Base-by-base conservation (phyloP, 1,140 invertebrate species). In the Papilio helenus region DNA sequence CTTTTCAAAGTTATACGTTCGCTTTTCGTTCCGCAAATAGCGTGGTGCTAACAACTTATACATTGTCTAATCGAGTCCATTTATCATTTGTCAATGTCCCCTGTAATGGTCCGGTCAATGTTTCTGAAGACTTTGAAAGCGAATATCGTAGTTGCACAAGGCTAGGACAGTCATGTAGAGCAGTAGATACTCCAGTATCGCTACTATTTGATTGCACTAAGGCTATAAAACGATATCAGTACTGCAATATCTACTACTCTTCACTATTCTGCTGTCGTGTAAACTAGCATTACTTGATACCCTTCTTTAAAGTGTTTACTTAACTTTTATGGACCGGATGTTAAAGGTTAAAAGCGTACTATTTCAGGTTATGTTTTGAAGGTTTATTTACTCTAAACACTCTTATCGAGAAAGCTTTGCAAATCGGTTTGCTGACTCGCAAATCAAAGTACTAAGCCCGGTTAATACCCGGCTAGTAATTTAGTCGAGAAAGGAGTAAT, bases 11-110 rank as follows among this genome's bases (percentile, higher is more conserved):
- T 55, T 46, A 65, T 29, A 16, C 12, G 2, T 65, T 29, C 23
- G 12, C 58, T 29, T 65, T 65, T 26, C 61, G 61, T 65, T 65
- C 61, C 23, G 61, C 61, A 65, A 65, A 65, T 65, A 65, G 61
- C 29, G 23, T 26, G 61, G 61, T 34, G 23, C 61, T 65, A 65
- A 65, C 61, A 65, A 65, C 23, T 65, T 65, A 29, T 14, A 26
- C 9, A 12, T 26, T 65, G 12, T 73, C n/a, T 73, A 49, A 73
- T 73, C 18, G 72, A 73, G 39, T 26, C 23, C 42, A 44, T 73
- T 73, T 44, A 26, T 73, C 72, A 73, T 73, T 73, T 49, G n/a
- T 73, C 72, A 73, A 46, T 73, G 72, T 73, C 39, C 20, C 10
- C 20, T 73, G 42, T 73, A 73, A 73, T 18, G 39, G 72, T 73